These are phyloP conservation scores for Paramuricea clavata DNA, from an alignment of 92 coral and sea anemone species.

Conservation along the genomic window DNA sequence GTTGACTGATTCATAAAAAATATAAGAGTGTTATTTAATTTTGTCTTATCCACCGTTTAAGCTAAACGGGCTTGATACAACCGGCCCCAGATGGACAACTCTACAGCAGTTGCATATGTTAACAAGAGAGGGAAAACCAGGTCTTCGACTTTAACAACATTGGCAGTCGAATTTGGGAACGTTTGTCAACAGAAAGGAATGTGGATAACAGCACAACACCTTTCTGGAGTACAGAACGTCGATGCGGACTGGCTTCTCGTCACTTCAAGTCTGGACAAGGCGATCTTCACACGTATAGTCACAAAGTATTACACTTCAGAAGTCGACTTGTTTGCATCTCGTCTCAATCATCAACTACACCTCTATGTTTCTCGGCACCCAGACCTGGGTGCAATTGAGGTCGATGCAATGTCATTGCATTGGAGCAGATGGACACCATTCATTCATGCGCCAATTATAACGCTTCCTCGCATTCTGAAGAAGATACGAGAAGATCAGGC, in stretches of 20 bases:
- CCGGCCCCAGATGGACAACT: constrained; percentile 38
- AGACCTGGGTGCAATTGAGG: constrained; percentile 11
- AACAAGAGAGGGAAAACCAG: constrained; percentile 34
- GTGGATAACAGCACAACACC: constrained; percentile 31
- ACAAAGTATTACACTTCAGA: constrained; percentile 24
- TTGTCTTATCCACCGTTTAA: no score
- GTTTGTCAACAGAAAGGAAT: constrained; percentile 13
- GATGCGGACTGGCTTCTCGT: constrained; percentile 37
- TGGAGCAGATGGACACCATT: constrained; percentile 29
- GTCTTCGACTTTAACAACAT: constrained; percentile 5
- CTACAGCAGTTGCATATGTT: constrained; percentile 16
- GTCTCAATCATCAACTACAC: constrained; percentile 22
- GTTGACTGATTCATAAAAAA: no score
- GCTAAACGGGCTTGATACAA: no score
- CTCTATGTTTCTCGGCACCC: constrained; percentile 17
- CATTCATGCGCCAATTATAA: constrained; percentile 6
- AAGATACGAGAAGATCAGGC: constrained; percentile 62
- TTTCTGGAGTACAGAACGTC: constrained; percentile 30
- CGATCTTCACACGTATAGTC: constrained; percentile 29
- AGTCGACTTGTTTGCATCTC: constrained; percentile 42
- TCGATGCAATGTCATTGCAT: constrained; percentile 27
- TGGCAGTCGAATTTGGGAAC: neutral
- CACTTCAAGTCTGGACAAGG: constrained; percentile 37
- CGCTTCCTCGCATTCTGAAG: constrained; percentile 58
- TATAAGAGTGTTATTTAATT: no score